Conservation (phyloP, 1,140 invertebrate genomes). For the Temnothorax curvispinosus region DNA sequence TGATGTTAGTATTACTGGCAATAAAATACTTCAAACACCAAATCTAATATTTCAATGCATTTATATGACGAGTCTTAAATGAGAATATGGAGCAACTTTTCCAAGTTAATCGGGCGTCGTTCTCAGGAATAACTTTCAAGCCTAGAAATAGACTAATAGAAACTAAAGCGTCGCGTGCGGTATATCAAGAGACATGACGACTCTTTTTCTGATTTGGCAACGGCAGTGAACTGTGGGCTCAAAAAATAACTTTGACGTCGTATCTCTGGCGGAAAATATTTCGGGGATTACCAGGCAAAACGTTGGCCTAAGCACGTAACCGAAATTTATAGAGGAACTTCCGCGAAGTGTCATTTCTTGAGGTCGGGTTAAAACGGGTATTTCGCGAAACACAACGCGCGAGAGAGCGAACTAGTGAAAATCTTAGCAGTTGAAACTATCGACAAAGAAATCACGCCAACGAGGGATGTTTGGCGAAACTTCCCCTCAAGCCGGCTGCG, state of each 20-base stretch:
- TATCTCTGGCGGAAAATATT: slow-evolving; percentile 63
- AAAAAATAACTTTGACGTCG: slow-evolving; percentile 66
- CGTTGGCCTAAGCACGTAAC: slow-evolving; percentile 35
- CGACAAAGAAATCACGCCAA: slow-evolving; percentile 3
- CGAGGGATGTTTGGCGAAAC: background rate
- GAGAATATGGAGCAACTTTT: background rate
- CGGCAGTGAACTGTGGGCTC: background rate
- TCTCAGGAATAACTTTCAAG: slow-evolving; percentile 17
- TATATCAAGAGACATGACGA: slow-evolving; percentile 31
- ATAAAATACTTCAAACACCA: background rate
- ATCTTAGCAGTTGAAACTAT: background rate
- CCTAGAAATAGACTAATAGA: background rate
- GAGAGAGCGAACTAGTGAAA: slow-evolving; percentile 16
- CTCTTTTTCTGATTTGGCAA: slow-evolving; percentile 13
- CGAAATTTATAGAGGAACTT: slow-evolving; percentile 66
- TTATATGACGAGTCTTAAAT: background rate
- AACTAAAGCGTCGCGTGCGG: background rate
- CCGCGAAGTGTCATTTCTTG: slow-evolving; percentile 58
- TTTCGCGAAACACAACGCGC: background rate
- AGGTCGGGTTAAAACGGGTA: slow-evolving; percentile 51
- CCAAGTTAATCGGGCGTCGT: background rate
- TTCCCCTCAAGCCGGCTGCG: background rate
- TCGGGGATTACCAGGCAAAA: slow-evolving; percentile 56
- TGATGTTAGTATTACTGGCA: background rate
- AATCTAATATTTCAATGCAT: background rate